Base-by-base conservation (phyloP, 2,888 invertebrate species). In the Ptychoptera albimana region DNA sequence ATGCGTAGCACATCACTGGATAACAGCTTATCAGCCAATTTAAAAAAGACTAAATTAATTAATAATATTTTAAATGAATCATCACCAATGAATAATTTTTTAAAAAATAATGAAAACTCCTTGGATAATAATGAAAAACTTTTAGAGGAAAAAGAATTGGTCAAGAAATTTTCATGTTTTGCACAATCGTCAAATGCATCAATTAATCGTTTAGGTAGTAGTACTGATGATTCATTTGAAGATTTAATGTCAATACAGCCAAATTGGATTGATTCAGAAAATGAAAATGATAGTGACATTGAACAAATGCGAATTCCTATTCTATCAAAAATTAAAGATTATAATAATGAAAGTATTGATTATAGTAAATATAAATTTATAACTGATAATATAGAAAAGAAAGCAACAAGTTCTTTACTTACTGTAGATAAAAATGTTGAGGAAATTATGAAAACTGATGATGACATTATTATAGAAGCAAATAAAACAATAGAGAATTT, bases 291-390 rank as follows among this genome's bases (percentile, higher is more conserved):
- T 29, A 54, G 52, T 5, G 57, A 57, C 42, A 47, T 57, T 23
- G 56, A 57, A 50, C 52, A 54, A 51, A 39, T 57, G 29, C 52
- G 48, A 38, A 57, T 57, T 31, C 57, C 57, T 2, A 55, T 57
- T 42, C 43, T 57, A 9, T 3, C 23, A 23, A 23, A 23, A 23
- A 23, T 23, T 23, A 3, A 3, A 23, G 23, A 23, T 23, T 23
- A 23, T 23, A 23, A 23, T 23, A 23, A 23, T 23, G 23, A 23
- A 3, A 23, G 23, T 23, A 23, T 23, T 5, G 23, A 23, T 23
- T 23, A 5, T 23, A 23, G 23, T 23, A 23, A 23, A 7, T 23
- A 23, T 23, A 23, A 5, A 39, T 12, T 14, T 6, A 1, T 8
- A 29, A 4, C 23, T 11, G 14, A 36, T 12, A 9, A 36, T 32